A percentile compares a stretch with the other conserved stretches of the same genome.
Conservation (phyloP, 2,113 vertebrate genomes). For the Poicephalus gulielmi region DNA sequence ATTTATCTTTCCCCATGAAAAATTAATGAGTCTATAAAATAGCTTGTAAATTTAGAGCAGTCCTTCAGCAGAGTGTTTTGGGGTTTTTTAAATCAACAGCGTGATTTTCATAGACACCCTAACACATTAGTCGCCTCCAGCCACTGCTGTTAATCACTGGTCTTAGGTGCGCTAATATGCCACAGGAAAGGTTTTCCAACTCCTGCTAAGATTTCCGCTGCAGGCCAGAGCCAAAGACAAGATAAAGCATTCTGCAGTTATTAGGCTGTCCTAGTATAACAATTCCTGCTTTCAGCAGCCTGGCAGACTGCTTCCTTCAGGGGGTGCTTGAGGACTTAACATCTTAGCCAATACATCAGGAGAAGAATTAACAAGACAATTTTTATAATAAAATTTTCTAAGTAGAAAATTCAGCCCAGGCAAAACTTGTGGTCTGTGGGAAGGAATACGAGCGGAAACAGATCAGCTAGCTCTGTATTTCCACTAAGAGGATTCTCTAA, state of each 20-base stretch:
- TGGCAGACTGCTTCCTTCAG: background rate
- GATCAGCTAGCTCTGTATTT: background rate
- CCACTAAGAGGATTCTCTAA: background rate
- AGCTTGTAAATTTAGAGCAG: constrained; percentile 22
- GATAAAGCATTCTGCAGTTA: background rate
- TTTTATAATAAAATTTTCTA: background rate
- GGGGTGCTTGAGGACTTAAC: background rate
- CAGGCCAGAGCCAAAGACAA: background rate
- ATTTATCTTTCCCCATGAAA: constrained; percentile 33
- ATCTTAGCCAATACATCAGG: background rate
- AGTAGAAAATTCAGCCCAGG: background rate
- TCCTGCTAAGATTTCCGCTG: background rate
- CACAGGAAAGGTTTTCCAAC: background rate
- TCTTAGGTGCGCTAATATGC: background rate
- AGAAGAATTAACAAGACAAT: background rate
- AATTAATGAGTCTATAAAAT: constrained; percentile 38
- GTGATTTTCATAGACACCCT: background rate
- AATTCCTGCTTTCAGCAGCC: background rate
- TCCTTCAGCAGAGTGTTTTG: background rate
- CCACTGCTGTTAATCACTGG: background rate
- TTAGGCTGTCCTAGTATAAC: background rate
- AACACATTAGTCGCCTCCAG: background rate
- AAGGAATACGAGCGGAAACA: background rate
- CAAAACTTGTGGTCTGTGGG: background rate
- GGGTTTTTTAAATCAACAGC: background rate